Evolutionary conservation across 1,140 invertebrate genomes (phyloP), one percentile per base, ranked within the genome.

Genomic region (Ostrea edulis): DNA sequence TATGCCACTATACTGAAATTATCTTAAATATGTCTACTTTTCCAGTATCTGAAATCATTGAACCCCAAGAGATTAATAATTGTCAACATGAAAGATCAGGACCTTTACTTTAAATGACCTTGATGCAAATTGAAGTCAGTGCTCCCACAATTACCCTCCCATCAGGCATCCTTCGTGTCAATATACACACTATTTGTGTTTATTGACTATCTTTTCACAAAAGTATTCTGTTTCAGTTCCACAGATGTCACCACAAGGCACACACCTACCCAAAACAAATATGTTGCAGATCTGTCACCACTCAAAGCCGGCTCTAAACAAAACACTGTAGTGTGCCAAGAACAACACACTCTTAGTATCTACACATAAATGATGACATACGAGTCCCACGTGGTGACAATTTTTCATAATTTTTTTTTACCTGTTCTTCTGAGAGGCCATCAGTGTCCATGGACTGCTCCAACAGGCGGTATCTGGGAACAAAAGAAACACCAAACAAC

Each of bases 361-460:
- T 62, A n/a, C n/a, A 44, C 35, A 44, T 2, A 44, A 44, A 62
- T 58, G 55, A 20, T 12, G 55, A 58, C 8, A 58, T 20, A 54
- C 11, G 53, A 54, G 11, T 55, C 54, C 17, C 12, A 0, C 5
- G 55, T 7, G 55, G 55, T 17, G 55, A n/a, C 5, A n/a, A 62
- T 62, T 62, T 62, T 62, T 62, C n/a, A 44, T 5, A 44, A 5
- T 62, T 62, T 62, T 62, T 62, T 62, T 62, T 91, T 92, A 95
- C 95, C 92, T 96, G 95, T 92, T 96, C 95, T 91, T 95, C 95
- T 82, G 92, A 93, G 29, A 96, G 90, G 52, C 97, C 97, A 92
- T 99, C 98, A 95, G 99, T 98, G 95, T 98, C 98, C 94, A 99
- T 96, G 71, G 98, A 97, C 95, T 99, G 98, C 96, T 99, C 98